A percentile compares a stretch with the other conserved stretches of the same genome.
These are phyloP conservation scores for Picus viridis DNA, from an alignment of 2,797 vertebrate species.

Conservation along the genomic window DNA sequence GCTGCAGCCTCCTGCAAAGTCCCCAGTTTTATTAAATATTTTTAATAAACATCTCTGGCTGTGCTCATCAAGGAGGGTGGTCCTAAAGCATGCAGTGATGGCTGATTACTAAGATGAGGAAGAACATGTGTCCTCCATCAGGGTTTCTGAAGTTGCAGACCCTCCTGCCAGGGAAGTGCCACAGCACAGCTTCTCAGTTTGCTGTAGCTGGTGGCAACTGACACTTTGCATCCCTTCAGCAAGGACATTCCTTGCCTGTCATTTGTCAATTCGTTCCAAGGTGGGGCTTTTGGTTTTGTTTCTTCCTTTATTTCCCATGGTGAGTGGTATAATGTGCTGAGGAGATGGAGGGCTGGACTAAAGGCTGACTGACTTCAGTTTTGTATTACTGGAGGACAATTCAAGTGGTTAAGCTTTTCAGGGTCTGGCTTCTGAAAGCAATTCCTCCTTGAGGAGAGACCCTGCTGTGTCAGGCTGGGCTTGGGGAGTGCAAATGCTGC, in stretches of 20 bases:
- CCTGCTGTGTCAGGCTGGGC: too few species aligned
- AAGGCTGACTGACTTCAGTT: not conserved
- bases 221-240: not conserved
- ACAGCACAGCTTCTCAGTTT: not conserved
- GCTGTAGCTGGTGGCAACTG: not conserved
- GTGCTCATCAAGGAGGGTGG: not conserved
- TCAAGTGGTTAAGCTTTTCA: not conserved
- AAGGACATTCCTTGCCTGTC: not conserved
- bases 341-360: not conserved
- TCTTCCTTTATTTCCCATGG: not conserved
- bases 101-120: not conserved
- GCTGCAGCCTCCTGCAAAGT: not conserved
- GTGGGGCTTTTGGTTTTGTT: not conserved
- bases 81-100: not conserved
- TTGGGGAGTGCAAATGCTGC: too few species aligned
- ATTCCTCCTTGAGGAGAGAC: not conserved
- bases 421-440: not conserved
- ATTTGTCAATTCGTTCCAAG: rapidly evolving
- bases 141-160: not conserved
- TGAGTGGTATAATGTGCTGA: not conserved
- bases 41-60: not conserved
- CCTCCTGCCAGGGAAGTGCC: not conserved
- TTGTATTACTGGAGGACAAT: not conserved
- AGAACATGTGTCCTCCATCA: not conserved
- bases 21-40: not conserved